Base-by-base conservation (phyloP, 2,113 vertebrate species). In the Caranx melampygus region DNA sequence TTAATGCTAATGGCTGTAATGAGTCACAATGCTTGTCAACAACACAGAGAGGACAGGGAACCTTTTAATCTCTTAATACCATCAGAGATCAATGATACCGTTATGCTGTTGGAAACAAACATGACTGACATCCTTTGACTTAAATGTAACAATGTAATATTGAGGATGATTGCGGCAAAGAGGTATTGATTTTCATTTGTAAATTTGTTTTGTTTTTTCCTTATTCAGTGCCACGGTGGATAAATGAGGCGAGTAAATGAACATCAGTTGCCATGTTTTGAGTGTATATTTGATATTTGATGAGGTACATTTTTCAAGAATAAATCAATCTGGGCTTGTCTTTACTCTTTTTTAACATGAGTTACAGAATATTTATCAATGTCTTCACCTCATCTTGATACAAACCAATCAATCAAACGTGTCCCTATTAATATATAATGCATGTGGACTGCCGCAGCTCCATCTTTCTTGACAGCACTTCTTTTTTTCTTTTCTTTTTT, bases 31-130 rank as follows among this genome's bases (percentile, higher is more conserved):
- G 73, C 84, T 87, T 91, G 91, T 94, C 92, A 90, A 93, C 92
- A 92, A 82, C 86, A 66, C 78, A 11, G 83, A 76, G 84, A 83
- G 84, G 88, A 84, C 83, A 54, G 88, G 86, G 82, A 91, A 91
- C 92, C 92, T 90, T 94, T 93, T 93, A 93, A 93, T 92, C 93
- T 90, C 88, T 92, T 94, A 93, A 93, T 90, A 82, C 92, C 83
- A 80, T 63, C 75, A n/a, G 59, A 79, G 87, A 93, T 94, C 93
- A 73, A 88, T 93, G 75, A 69, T 60, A 65, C 71, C 15, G 37
- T 79, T 26, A 55, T 71, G 74, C 31, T 51, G 52, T 31, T 87
- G 69, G 81, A 85, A 89, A 78, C 85, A 63, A 90, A 79, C 82
- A 58, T 72, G 77, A 80, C 37, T 88, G 75, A 74, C 78, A 78